Percentiles rank a stretch among this genome's conserved stretches.
These are phyloP conservation scores for Tenthredo distinguenda DNA, from an alignment of 2,888 invertebrate genomes.

Conservation along the genomic window DNA sequence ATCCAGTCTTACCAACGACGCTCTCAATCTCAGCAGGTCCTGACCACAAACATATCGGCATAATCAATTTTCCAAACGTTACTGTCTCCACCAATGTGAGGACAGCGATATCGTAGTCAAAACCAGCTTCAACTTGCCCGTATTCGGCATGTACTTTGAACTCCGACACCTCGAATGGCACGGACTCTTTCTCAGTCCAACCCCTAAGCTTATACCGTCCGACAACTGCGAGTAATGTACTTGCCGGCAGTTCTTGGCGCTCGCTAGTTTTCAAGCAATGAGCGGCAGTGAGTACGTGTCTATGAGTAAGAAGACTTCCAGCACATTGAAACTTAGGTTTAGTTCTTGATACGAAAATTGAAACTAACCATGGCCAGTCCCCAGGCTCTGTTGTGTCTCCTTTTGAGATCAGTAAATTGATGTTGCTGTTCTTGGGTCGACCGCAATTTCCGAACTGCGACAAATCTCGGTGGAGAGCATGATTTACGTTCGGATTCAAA, in stretches of 20 bases:
- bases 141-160: slow-evolving; percentile 79
- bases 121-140: slow-evolving; percentile 72
- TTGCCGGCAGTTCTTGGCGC: slow-evolving; percentile 70
- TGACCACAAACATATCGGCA: slow-evolving; percentile 82
- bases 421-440: slow-evolving; percentile 53
- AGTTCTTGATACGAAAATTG: slow-evolving; percentile 81
- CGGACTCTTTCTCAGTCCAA: slow-evolving; percentile 79
- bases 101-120: slow-evolving; percentile 81
- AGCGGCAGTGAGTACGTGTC: slow-evolving; percentile 78
- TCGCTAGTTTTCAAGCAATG: slow-evolving; percentile 79
- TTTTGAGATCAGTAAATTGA: slow-evolving; percentile 68
- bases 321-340: slow-evolving; percentile 76
- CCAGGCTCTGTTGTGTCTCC: slow-evolving; percentile 72
- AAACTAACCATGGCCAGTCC: slow-evolving; percentile 86
- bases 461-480: not conserved
- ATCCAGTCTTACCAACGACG: slow-evolving; percentile 78
- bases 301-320: slow-evolving; percentile 73
- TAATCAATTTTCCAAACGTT: slow-evolving; percentile 79
- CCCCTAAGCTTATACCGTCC: slow-evolving; percentile 78
- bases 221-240: slow-evolving; percentile 76
- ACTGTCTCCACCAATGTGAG: slow-evolving; percentile 79
- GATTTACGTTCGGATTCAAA: not conserved
- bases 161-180: slow-evolving; percentile 77
- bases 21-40: slow-evolving; percentile 72
- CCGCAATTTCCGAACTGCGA: slow-evolving; percentile 60